Evolutionary conservation across 2,797 vertebrate species (phyloP).

Genomic region (Nyctalus aviator): DNA sequence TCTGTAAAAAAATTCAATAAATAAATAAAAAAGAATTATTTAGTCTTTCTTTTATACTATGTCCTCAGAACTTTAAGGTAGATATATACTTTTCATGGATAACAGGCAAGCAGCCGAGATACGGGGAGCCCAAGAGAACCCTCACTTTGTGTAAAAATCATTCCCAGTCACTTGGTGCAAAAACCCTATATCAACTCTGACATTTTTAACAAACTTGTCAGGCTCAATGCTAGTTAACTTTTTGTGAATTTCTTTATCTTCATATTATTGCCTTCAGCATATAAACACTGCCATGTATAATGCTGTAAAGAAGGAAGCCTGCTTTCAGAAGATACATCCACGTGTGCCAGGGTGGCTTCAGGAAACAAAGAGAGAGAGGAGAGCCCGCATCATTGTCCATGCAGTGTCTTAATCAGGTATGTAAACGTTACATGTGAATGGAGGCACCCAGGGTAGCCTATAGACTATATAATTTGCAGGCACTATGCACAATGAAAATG

Average conservation of each 20-base stretch:
- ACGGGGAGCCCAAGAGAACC: neutral
- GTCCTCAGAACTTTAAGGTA: slow-evolving; percentile 12
- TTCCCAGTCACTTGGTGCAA: neutral
- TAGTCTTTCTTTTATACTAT: neutral
- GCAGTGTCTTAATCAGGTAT: neutral
- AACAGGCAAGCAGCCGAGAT: neutral
- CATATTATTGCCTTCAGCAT: neutral
- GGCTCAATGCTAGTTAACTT: neutral
- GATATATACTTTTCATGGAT: neutral
- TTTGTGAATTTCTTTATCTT: slow-evolving; percentile 12
- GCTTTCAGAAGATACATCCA: neutral
- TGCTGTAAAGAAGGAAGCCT: neutral
- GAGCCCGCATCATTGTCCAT: neutral
- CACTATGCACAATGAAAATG: neutral
- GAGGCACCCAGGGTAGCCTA: neutral
- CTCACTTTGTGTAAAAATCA: neutral
- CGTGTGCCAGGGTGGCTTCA: neutral
- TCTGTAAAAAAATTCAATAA: no score
- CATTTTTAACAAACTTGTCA: neutral
- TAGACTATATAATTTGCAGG: neutral
- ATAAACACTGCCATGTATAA: neutral
- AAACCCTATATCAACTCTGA: neutral
- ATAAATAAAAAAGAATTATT: no score
- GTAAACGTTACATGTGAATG: neutral
- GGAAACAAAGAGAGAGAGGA: neutral